phyloP scores from a whole-genome alignment of 1,140 invertebrate species.

The Drosophila watanabei region DNA sequence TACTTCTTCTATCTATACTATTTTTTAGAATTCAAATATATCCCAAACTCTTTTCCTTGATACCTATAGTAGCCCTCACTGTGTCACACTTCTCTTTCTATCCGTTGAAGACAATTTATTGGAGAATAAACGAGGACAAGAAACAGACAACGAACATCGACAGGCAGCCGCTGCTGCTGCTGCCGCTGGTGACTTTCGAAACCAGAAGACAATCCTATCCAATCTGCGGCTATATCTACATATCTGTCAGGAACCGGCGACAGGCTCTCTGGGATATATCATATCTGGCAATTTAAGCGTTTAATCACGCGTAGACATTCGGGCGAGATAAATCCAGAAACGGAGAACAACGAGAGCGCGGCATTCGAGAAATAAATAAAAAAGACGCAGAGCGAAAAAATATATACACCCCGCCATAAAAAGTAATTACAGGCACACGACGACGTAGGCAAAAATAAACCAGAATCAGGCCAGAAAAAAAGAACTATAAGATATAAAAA shows the following conservation, averaged over 20 bases:
- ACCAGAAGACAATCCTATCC: constrained; percentile 39
- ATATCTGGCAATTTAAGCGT: constrained; percentile 80
- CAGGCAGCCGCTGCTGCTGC: constrained; percentile 23
- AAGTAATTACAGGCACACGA: constrained; percentile 77
- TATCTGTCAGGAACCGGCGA: constrained; percentile 35
- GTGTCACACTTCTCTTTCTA: constrained; percentile 13
- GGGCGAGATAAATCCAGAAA: constrained; percentile 63
- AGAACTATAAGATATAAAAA: constrained; percentile 14
- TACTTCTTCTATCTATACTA: too few species aligned
- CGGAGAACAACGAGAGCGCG: constrained; percentile 12
- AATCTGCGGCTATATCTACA: constrained; percentile 32
- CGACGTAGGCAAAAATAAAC: constrained; percentile 58
- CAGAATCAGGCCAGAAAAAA: constrained; percentile 62
- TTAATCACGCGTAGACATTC: constrained; percentile 82
- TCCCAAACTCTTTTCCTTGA: background rate
- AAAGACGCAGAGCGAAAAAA: constrained; percentile 9
- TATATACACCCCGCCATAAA: constrained; percentile 55
- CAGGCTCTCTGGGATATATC: constrained; percentile 59
- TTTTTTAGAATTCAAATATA: background rate
- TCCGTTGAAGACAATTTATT: constrained; percentile 21
- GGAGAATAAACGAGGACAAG: constrained; percentile 32
- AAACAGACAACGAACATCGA: constrained; percentile 46
- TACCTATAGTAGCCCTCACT: background rate
- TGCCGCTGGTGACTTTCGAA: constrained; percentile 22
- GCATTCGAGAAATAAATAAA: constrained; percentile 24